These are phyloP conservation scores for Xenus cinereus DNA, from an alignment of 2,113 vertebrate species.

Conservation along the genomic window DNA sequence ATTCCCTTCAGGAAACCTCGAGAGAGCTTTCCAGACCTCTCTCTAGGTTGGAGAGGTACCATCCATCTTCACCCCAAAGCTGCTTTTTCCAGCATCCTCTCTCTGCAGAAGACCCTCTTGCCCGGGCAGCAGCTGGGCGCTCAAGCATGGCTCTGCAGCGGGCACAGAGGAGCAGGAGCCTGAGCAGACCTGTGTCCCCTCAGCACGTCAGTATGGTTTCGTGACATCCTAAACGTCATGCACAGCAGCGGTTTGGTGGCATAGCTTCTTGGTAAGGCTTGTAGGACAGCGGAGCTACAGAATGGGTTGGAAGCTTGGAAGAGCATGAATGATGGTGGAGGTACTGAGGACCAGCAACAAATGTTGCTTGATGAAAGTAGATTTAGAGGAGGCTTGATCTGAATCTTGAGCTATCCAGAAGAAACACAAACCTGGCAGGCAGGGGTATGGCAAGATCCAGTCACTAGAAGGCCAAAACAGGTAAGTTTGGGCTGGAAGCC, in stretches of 20 bases:
- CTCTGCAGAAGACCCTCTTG: not conserved
- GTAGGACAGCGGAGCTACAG: not conserved
- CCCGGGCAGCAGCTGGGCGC: accelerated
- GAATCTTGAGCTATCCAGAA: not conserved
- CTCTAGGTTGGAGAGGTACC: not conserved
- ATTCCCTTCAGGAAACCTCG: not conserved
- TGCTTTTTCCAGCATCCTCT: not conserved
- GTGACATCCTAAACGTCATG: not conserved
- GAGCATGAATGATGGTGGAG: not conserved
- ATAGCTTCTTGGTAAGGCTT: not conserved
- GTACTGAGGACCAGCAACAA: not conserved
- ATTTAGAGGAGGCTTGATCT: not conserved
- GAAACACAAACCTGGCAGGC: not conserved
- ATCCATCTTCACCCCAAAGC: not conserved
- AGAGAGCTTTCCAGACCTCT: not conserved
- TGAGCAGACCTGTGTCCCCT: not conserved
- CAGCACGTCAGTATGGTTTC: not conserved
- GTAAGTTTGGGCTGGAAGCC: not conserved
- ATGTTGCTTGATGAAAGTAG: not conserved
- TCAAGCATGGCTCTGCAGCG: not conserved
- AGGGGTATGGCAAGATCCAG: not conserved
- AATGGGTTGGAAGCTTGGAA: not conserved
- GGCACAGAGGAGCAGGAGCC: not conserved
- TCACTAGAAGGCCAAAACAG: not conserved
- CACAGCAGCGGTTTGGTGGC: not conserved